Conservation (phyloP, 1,140 invertebrate species). For the Drosophila leontia region DNA sequence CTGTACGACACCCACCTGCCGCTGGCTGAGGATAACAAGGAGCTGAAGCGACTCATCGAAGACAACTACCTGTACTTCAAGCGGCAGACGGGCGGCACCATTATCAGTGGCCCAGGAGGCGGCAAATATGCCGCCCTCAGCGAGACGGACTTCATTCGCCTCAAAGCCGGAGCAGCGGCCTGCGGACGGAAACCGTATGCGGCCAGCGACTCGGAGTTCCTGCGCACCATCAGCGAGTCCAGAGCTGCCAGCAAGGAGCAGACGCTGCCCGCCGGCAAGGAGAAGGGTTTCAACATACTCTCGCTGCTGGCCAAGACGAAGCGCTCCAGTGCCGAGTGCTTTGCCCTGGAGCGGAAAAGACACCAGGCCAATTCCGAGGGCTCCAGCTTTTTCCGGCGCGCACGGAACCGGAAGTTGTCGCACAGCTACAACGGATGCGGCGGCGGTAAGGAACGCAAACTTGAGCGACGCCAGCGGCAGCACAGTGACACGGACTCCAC, state of each 20-base stretch:
- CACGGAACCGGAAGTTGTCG: conserved; percentile 78
- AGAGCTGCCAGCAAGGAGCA: conserved; percentile 37
- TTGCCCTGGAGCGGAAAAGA: conserved; percentile 75
- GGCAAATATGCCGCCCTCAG: conserved; percentile 74
- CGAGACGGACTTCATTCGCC: conserved; percentile 80
- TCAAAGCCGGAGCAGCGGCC: conserved; percentile 60
- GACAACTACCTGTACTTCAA: conserved; percentile 84
- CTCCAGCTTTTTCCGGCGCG: conserved; percentile 72
- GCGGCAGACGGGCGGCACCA: conserved; percentile 61
- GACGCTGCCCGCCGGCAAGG: conserved; percentile 47
- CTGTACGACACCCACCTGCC: conserved; percentile 76
- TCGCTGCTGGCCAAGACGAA: conserved; percentile 76
- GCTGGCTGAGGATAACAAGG: conserved; percentile 83
- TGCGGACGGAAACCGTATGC: conserved; percentile 66
- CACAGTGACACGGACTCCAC: conserved; percentile 81
- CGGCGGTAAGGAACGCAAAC: conserved; percentile 66
- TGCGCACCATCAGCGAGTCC: conserved; percentile 63
- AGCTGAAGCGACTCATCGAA: conserved; percentile 84
- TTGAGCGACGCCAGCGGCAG: conserved; percentile 67
- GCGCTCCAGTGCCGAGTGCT: conserved; percentile 78
- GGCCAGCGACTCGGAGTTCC: conserved; percentile 81
- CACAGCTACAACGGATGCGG: conserved; percentile 81
- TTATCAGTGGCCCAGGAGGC: conserved; percentile 17
- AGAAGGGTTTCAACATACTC: conserved; percentile 77
- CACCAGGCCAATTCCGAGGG: conserved; percentile 77